Conservation (phyloP, 1,140 invertebrate genomes). For the Physella acuta region DNA sequence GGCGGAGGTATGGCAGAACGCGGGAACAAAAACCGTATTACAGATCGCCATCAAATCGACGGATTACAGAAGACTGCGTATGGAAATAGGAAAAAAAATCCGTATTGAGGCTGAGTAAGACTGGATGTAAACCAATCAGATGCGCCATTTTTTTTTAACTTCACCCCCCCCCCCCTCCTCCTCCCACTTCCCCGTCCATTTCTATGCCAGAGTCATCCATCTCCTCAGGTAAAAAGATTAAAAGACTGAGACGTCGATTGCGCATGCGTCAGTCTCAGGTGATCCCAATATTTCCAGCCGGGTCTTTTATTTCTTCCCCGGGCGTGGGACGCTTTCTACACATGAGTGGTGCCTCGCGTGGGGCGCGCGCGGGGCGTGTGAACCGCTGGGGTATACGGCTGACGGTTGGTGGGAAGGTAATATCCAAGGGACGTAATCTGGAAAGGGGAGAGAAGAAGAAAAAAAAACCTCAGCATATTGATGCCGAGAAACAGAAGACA, state of each 20-base stretch:
- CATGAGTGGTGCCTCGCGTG: background rate
- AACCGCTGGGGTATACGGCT: background rate
- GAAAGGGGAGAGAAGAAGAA: background rate
- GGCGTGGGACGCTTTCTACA: constrained; percentile 10
- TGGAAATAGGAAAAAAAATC: background rate
- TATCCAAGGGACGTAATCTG: background rate
- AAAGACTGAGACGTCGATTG: constrained; percentile 15
- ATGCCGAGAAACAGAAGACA: background rate
- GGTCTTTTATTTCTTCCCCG: constrained; percentile 1
- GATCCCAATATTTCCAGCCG: background rate
- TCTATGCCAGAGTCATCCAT: constrained; percentile 9
- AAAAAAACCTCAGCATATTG: background rate
- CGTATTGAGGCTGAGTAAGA: constrained; percentile 3
- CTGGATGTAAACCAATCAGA: constrained; percentile 17
- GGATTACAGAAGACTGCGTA: constrained; percentile 8
- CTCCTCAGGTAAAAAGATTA: background rate
- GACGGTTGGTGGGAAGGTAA: background rate
- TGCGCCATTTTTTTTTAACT: background rate
- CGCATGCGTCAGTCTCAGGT: constrained; percentile 21
- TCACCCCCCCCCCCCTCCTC: background rate
- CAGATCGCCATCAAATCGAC: constrained; percentile 1
- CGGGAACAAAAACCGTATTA: constrained; percentile 7
- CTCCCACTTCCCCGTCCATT: background rate
- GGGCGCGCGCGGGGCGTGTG: constrained; percentile 12
- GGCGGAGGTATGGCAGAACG: constrained; percentile 18